Evolutionary conservation across 2,797 vertebrate genomes (phyloP).

Genomic region (Smutsia temminckii): DNA sequence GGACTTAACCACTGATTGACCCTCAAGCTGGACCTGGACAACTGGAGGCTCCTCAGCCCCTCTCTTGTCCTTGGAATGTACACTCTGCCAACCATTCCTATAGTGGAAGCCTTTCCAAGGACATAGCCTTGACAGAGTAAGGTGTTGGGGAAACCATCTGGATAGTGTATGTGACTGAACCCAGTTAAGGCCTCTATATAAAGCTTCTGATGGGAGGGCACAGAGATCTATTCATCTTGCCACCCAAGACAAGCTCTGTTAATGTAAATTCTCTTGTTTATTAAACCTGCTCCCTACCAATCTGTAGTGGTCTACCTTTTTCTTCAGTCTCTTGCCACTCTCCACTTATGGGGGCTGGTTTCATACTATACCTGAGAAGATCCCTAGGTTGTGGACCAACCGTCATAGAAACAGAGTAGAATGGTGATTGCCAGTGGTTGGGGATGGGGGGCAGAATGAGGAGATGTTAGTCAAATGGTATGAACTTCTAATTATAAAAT

Average conservation of each 20-base stretch:
- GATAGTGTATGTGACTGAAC: background rate
- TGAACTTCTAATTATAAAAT: background rate
- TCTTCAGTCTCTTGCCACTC: background rate
- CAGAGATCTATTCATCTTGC: background rate
- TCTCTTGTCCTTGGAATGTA: background rate
- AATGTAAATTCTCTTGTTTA: background rate
- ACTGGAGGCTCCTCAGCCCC: background rate
- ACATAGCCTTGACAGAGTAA: background rate
- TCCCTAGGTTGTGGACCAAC: background rate
- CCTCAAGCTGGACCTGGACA: background rate
- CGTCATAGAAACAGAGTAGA: background rate
- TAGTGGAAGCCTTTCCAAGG: background rate
- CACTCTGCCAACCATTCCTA: background rate
- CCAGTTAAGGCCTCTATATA: background rate
- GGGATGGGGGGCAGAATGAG: background rate
- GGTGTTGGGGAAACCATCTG: background rate
- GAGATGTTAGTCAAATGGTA: background rate
- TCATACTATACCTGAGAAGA: background rate
- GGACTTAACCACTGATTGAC: background rate
- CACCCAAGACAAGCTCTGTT: background rate
- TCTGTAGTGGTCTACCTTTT: background rate
- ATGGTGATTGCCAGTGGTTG: background rate
- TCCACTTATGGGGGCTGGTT: background rate
- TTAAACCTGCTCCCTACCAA: background rate
- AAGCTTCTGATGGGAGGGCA: background rate